Conservation (phyloP, 2,888 invertebrate genomes). For the Galerucella calmariensis region DNA sequence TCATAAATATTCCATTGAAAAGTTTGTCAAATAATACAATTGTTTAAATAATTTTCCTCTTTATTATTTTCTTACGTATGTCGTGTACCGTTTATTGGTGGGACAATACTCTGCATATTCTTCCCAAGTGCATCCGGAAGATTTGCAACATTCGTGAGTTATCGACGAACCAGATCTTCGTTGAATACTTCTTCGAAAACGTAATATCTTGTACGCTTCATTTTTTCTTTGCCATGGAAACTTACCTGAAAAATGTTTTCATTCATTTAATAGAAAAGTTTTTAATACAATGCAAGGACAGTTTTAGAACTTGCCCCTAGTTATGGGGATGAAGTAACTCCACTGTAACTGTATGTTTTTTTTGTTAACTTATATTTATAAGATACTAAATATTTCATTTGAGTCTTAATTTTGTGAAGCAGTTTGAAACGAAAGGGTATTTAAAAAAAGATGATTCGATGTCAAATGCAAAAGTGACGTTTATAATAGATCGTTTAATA, state of each 20-base stretch:
- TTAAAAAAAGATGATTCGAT: too few relatives aligned
- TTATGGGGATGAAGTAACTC: background rate
- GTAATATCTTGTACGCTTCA: constrained; percentile 59
- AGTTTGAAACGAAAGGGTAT: too few relatives aligned
- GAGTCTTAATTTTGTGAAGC: too few relatives aligned
- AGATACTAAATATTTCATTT: too few relatives aligned
- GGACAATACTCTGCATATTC: constrained; percentile 75
- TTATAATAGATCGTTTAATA: too few relatives aligned
- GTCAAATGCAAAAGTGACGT: too few relatives aligned
- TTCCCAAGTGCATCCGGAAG: constrained; percentile 72
- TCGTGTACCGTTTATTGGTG: constrained; percentile 66
- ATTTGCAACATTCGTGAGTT: constrained; percentile 71
- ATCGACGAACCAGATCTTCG: constrained; percentile 64
- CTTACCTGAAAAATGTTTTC: constrained; percentile 48
- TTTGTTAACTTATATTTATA: too few relatives aligned
- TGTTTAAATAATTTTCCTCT: background rate
- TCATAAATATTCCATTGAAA: background rate
- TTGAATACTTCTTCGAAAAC: constrained; percentile 57
- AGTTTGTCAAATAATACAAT: background rate
- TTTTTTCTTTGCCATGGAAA: constrained; percentile 63
- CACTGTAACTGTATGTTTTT: too few relatives aligned
- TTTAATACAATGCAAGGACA: too few relatives aligned
- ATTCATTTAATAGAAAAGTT: too few relatives aligned
- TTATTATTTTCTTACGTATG: constrained; percentile 41
- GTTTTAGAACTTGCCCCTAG: too few relatives aligned